A percentile compares a stretch with the other conserved stretches of the same genome.
Conservation (phyloP, 2,888 invertebrate species). For the Diplolepis rosae region DNA sequence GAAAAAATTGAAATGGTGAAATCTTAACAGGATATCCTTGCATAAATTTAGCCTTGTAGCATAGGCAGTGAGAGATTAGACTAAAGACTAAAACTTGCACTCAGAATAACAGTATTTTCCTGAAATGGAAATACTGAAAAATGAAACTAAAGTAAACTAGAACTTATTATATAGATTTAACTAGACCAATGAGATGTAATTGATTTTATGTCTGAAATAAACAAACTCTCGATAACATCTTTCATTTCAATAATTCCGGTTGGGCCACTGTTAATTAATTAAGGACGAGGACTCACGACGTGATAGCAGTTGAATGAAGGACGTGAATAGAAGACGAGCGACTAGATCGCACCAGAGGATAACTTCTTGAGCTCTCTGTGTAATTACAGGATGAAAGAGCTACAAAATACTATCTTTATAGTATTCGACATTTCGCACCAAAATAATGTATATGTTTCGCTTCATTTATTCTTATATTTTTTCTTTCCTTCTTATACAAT, state of each 20-base stretch:
- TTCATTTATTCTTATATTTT: too few species aligned
- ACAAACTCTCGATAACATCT: conserved; percentile 69
- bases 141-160: conserved; percentile 61
- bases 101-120: conserved; percentile 20
- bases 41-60: conserved; percentile 30
- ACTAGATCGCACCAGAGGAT: conserved; percentile 63
- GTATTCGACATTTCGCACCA: background rate
- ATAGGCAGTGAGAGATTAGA: background rate
- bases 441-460: too few species aligned
- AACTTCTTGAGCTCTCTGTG: conserved; percentile 64
- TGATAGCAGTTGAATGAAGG: conserved; percentile 43
- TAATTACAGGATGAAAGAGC: conserved; percentile 70
- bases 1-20: background rate
- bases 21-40: background rate
- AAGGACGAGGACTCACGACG: conserved; percentile 57
- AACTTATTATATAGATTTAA: conserved; percentile 42
- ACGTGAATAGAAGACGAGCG: conserved; percentile 48
- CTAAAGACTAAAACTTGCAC: conserved; percentile 29
- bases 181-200: conserved; percentile 61
- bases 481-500: too few species aligned
- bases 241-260: conserved; percentile 72
- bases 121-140: conserved; percentile 56
- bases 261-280: conserved; percentile 71
- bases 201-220: conserved; percentile 66
- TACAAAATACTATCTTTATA: conserved; percentile 49